phyloP scores from a whole-genome alignment of 2,113 vertebrate species.

The Eolophus roseicapilla region DNA sequence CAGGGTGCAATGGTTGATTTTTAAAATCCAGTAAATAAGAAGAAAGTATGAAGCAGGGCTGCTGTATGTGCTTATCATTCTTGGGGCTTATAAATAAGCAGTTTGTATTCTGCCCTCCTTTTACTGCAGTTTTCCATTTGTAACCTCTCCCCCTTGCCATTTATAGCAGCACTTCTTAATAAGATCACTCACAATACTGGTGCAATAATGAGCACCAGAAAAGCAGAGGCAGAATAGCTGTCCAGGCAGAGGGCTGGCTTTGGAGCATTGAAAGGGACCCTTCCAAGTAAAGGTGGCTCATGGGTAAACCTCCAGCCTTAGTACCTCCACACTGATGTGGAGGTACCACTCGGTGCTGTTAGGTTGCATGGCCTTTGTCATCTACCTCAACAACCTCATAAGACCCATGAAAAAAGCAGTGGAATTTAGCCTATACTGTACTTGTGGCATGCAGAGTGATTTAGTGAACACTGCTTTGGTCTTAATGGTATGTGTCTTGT shows the following conservation, averaged over 20 bases:
- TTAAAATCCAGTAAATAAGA: background rate
- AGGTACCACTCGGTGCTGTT: background rate
- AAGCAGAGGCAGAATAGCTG: background rate
- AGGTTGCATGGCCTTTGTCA: background rate
- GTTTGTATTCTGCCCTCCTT: background rate
- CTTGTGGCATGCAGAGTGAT: background rate
- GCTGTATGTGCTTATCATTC: background rate
- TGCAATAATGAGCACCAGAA: background rate
- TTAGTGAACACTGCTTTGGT: rapidly evolving
- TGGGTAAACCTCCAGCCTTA: background rate
- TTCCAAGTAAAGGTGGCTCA: background rate
- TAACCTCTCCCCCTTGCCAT: background rate
- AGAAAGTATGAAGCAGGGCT: background rate
- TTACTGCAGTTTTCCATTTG: background rate
- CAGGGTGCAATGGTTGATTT: background rate
- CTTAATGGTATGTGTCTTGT: background rate
- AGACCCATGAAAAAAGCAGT: background rate
- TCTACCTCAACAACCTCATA: background rate
- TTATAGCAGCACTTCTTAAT: background rate
- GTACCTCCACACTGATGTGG: background rate
- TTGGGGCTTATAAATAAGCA: background rate
- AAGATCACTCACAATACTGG: background rate
- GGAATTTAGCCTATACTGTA: background rate
- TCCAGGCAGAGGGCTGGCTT: background rate
- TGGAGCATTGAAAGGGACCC: background rate